phyloP scores from a whole-genome alignment of 2,113 vertebrate species.

The Channa argus region DNA sequence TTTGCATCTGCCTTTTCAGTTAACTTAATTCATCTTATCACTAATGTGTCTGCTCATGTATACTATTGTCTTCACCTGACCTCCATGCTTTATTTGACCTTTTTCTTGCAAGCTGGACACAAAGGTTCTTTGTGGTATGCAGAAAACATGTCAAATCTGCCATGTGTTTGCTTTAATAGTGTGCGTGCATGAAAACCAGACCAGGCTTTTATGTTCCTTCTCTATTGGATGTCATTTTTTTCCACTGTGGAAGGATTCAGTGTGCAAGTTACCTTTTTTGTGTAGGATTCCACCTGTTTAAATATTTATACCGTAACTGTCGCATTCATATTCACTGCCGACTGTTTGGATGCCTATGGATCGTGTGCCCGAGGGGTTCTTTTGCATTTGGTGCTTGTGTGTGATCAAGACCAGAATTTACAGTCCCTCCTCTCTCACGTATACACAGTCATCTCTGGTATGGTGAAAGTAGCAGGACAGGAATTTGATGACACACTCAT shows the following conservation, averaged over 20 bases:
- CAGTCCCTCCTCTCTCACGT: conserved; percentile 26
- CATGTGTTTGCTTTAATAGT: background rate
- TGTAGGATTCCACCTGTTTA: no score
- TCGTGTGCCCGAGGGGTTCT: background rate
- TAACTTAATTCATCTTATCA: background rate
- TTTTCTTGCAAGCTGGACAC: background rate
- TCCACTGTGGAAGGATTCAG: background rate
- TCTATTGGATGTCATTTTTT: background rate
- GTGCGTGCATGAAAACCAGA: background rate
- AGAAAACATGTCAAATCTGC: conserved; percentile 1
- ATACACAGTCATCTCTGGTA: conserved; percentile 58
- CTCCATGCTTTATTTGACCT: background rate
- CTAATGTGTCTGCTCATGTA: background rate
- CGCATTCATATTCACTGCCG: background rate
- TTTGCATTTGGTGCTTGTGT: background rate
- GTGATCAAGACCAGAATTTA: background rate
- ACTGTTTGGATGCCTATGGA: background rate
- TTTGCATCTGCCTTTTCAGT: background rate
- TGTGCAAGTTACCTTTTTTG: background rate
- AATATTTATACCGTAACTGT: no score
- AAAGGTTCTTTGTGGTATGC: background rate
- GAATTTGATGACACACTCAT: conserved; percentile 47
- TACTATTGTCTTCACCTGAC: background rate
- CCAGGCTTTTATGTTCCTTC: background rate
- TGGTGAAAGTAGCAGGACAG: conserved; percentile 55